phyloP scores from a whole-genome alignment of 2,797 vertebrate species.

The Pseudotriccus pelzelni region DNA sequence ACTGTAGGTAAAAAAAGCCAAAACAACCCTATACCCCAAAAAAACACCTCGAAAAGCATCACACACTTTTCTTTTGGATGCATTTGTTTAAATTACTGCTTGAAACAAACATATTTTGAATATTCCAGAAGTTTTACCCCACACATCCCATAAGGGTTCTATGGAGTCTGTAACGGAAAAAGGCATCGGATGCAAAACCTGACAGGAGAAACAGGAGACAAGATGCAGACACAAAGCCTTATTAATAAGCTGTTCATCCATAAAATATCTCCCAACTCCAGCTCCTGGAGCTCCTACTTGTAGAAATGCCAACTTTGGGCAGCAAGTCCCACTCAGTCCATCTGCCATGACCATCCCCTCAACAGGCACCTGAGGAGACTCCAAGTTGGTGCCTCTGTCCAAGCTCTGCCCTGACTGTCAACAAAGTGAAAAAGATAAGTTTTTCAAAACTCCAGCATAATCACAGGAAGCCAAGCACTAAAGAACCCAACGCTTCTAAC shows the following conservation, averaged over 20 bases:
- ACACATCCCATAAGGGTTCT: accelerated
- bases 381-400: accelerated
- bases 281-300: not conserved
- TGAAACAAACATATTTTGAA: not conserved
- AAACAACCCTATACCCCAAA: not conserved
- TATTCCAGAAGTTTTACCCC: not conserved
- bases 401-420: not conserved
- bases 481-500: not conserved
- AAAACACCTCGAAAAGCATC: not conserved
- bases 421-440: not conserved
- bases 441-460: not conserved
- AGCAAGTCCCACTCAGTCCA: accelerated
- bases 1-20: not conserved
- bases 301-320: not conserved
- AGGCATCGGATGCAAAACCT: not conserved
- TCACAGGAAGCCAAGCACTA: not conserved
- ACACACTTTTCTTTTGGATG: not conserved
- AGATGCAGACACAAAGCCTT: not conserved
- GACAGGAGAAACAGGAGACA: not conserved
- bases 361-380: not conserved
- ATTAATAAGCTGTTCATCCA: not conserved
- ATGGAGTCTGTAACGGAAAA: accelerated
- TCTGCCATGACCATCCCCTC: not conserved
- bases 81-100: not conserved
- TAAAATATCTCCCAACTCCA: not conserved